A percentile compares a stretch with the other conserved stretches of the same genome.
Evolutionary conservation across 2,888 invertebrate species (phyloP).

Genomic region (Dorcus hopei): DNA sequence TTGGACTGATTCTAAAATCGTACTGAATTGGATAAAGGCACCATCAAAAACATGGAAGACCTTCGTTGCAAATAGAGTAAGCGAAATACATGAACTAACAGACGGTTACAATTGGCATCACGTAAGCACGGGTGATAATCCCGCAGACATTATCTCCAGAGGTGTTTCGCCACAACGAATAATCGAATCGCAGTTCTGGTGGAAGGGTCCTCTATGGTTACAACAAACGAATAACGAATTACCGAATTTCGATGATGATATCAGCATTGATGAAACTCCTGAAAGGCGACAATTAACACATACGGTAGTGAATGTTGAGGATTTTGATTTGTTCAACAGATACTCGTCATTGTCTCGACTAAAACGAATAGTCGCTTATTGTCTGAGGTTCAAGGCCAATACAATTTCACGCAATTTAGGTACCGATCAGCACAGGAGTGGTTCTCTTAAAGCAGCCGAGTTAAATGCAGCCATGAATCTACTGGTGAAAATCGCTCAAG

Average conservation of each 20-base stretch:
- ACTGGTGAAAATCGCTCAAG: slow-evolving; percentile 5
- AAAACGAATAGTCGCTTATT: background rate
- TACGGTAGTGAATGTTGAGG: background rate
- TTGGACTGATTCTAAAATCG: no score
- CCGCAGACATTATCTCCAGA: slow-evolving; percentile 28
- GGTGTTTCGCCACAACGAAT: no score
- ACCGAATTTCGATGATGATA: background rate
- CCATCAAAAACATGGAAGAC: no score
- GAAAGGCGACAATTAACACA: background rate
- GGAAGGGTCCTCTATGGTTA: slow-evolving; percentile 13
- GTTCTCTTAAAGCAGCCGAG: background rate
- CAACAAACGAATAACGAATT: no score
- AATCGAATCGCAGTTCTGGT: no score
- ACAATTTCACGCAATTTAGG: no score
- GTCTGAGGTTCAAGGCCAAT: no score
- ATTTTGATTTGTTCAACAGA: background rate
- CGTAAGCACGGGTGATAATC: slow-evolving; percentile 25
- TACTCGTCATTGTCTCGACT: background rate
- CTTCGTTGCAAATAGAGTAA: no score
- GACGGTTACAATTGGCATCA: no score
- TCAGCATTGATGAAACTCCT: background rate
- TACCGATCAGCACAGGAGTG: background rate
- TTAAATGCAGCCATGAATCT: background rate
- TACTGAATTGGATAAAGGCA: no score
- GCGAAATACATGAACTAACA: no score